Percentiles rank a stretch among this genome's conserved stretches.
Evolutionary conservation across 1,140 invertebrate genomes (phyloP).

Genomic region (Pseudomyrmex dendroicus): DNA sequence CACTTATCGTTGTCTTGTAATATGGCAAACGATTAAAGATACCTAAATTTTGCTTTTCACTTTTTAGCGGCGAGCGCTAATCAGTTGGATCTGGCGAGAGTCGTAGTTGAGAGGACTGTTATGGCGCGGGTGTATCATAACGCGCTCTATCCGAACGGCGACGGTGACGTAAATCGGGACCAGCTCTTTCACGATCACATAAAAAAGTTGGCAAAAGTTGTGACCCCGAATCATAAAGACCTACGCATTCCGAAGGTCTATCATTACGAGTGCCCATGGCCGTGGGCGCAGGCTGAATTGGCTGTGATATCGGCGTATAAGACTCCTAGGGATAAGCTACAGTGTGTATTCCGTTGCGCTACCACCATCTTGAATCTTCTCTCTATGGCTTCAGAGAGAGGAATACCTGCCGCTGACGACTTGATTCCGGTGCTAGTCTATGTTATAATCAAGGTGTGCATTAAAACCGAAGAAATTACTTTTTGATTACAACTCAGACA

Average conservation of each 20-base stretch:
- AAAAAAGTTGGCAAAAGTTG: conserved; percentile 91
- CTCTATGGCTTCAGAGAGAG: conserved; percentile 91
- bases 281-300: conserved; percentile 98
- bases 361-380: conserved; percentile 97
- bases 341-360: conserved; percentile 93
- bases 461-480: not conserved
- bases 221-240: conserved; percentile 94
- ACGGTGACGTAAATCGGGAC: conserved; percentile 96
- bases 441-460: conserved; percentile 95
- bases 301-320: conserved; percentile 96
- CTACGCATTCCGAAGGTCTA: conserved; percentile 93
- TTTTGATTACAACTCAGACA: not conserved
- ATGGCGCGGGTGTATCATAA: conserved; percentile 96
- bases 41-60: not conserved
- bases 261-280: conserved; percentile 97
- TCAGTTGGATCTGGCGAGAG: conserved; percentile 89
- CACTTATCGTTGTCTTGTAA: not conserved
- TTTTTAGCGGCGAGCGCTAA: conserved; percentile 87
- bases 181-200: conserved; percentile 96
- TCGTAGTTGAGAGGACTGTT: conserved; percentile 92
- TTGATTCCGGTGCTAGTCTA: conserved; percentile 98
- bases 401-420: conserved; percentile 98
- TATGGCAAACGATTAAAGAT: not conserved
- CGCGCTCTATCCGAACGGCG: conserved; percentile 98
- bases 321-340: conserved; percentile 97